Conservation (phyloP, 2,113 vertebrate genomes). For the Ochotona curzoniae region DNA sequence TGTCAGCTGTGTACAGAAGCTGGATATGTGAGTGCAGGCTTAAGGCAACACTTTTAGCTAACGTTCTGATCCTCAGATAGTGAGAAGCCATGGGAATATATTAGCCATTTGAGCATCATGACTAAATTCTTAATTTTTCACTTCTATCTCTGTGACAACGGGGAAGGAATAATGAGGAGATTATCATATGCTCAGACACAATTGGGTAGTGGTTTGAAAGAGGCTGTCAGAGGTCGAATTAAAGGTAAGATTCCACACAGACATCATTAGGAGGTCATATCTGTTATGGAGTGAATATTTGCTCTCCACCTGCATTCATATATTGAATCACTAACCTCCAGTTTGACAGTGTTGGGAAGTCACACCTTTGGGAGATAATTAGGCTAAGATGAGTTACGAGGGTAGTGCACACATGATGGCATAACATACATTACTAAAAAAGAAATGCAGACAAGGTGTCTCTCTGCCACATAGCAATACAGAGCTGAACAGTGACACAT, state of each 20-base stretch:
- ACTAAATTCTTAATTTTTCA: neutral
- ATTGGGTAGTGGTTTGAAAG: neutral
- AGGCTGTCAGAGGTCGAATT: neutral
- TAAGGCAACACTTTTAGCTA: neutral
- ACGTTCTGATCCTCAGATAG: neutral
- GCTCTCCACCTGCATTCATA: neutral
- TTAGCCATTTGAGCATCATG: neutral
- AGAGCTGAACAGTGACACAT: neutral
- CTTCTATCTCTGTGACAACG: neutral
- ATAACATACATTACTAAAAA: neutral
- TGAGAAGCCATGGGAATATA: neutral
- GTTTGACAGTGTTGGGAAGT: neutral
- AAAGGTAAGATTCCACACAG: neutral
- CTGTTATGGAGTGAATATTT: neutral
- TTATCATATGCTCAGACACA: neutral
- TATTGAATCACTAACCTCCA: neutral
- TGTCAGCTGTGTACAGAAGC: no score
- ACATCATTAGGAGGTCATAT: neutral
- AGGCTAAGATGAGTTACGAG: neutral
- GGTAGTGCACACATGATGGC: rapidly evolving
- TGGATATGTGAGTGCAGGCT: neutral
- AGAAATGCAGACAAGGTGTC: neutral
- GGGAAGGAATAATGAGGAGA: neutral
- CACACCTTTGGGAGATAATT: neutral
- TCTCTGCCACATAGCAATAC: neutral